A percentile compares a stretch with the other conserved stretches of the same genome.
These are phyloP conservation scores for Miopithecus talapoin DNA, from an alignment of 2,797 vertebrate species.

Conservation along the genomic window DNA sequence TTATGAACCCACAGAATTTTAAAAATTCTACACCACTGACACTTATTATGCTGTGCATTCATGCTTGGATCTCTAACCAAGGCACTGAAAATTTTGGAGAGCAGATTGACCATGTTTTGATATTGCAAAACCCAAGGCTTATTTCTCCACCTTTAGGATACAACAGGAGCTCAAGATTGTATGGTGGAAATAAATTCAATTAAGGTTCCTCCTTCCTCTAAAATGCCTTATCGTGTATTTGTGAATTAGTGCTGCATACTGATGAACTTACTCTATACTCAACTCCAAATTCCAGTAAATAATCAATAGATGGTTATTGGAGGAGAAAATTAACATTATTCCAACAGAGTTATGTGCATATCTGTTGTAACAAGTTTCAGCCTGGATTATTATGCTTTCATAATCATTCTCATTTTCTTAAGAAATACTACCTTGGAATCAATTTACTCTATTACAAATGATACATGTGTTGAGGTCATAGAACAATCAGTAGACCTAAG, in stretches of 20 bases:
- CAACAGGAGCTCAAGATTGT: background rate
- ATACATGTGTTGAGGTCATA: background rate
- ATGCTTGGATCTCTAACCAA: background rate
- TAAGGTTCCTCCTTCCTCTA: conserved; percentile 11
- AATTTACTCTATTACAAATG: background rate
- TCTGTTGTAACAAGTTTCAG: conserved; percentile 32
- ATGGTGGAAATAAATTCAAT: conserved; percentile 9
- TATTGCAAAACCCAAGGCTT: background rate
- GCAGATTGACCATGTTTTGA: background rate
- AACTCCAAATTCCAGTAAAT: background rate
- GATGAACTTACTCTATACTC: background rate
- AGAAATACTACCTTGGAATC: conserved; percentile 5
- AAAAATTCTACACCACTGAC: background rate
- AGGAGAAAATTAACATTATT: conserved; percentile 23
- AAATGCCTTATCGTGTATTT: background rate
- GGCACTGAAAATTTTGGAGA: background rate
- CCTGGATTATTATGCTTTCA: background rate
- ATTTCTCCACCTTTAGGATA: background rate
- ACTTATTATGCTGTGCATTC: background rate
- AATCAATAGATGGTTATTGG: background rate
- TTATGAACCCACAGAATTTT: rapidly evolving
- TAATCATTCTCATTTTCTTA: background rate
- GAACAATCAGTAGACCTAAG: background rate
- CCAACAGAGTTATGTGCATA: background rate
- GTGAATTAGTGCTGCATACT: background rate